These are phyloP conservation scores for Heliconius charithonia DNA, from an alignment of 2,888 invertebrate genomes.

Conservation along the genomic window DNA sequence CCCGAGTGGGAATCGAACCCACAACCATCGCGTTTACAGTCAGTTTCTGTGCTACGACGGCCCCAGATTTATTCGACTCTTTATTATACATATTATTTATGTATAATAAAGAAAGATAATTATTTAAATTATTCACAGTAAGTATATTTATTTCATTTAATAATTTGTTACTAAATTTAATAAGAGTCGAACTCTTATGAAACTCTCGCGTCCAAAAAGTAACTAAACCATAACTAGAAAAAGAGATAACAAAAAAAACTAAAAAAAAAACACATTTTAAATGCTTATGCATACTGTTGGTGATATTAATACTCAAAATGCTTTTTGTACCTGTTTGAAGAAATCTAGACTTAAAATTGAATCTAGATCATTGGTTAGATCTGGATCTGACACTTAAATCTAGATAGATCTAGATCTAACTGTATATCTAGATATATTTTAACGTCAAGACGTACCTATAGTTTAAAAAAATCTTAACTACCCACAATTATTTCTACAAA, in stretches of 20 bases:
- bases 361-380: not conserved
- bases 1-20: not conserved
- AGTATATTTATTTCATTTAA: not conserved
- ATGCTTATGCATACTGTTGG: slow-evolving; percentile 32
- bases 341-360: not conserved
- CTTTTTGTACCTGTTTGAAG: slow-evolving; percentile 21
- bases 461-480: not conserved
- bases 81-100: too few relatives aligned
- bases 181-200: not conserved
- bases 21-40: not conserved
- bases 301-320: slow-evolving; percentile 32
- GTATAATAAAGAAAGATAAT: not conserved
- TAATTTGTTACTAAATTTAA: not conserved
- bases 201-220: slow-evolving; percentile 17
- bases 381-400: not conserved
- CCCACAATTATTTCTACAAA: not conserved
- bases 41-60: too few relatives aligned
- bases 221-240: slow-evolving; percentile 20
- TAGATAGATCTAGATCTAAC: not conserved
- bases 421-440: not conserved
- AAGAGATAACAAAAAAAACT: slow-evolving; percentile 13
- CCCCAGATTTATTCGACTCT: too few relatives aligned
- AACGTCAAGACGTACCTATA: not conserved
- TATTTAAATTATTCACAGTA: not conserved
- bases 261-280: slow-evolving; percentile 18